A percentile compares a stretch with the other conserved stretches of the same genome.
Evolutionary conservation across 2,888 invertebrate species (phyloP).

Genomic region (Epinotia ramella): DNA sequence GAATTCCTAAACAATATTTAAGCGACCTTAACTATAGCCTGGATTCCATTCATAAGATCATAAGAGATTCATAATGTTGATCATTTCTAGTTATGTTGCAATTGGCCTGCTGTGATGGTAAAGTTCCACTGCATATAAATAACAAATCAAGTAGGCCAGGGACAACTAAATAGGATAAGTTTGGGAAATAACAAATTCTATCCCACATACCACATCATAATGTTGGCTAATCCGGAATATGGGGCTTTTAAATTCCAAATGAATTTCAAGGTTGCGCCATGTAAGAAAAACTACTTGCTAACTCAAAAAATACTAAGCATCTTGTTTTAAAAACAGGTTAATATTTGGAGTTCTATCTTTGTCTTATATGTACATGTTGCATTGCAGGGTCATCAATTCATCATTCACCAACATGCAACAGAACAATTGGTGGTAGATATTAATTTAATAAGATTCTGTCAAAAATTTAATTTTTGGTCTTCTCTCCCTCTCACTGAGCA

Average conservation of each 20-base stretch:
- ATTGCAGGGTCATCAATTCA: too few species aligned
- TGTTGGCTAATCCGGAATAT: constrained; percentile 9
- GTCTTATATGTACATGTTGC: too few species aligned
- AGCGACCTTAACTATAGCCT: neutral
- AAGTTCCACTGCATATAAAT: constrained; percentile 42
- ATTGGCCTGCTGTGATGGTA: constrained; percentile 22
- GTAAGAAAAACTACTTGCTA: neutral
- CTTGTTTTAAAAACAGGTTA: too few species aligned
- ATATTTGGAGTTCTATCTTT: too few species aligned
- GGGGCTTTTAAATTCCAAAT: too few species aligned
- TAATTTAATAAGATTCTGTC: too few species aligned
- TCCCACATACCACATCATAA: constrained; percentile 35
- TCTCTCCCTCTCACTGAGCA: too few species aligned
- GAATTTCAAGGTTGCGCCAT: too few species aligned
- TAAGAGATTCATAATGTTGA: neutral
- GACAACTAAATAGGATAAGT: constrained; percentile 29
- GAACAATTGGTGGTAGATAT: too few species aligned
- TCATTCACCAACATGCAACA: too few species aligned
- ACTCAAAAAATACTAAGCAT: too few species aligned
- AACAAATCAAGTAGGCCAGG: constrained; percentile 41
- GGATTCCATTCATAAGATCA: neutral
- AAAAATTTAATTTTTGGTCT: too few species aligned
- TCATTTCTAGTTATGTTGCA: constrained; percentile 12
- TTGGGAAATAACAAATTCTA: constrained; percentile 40
- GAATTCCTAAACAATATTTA: neutral